phyloP scores from a whole-genome alignment of 1,140 invertebrate species.

The Bombus huntii region DNA sequence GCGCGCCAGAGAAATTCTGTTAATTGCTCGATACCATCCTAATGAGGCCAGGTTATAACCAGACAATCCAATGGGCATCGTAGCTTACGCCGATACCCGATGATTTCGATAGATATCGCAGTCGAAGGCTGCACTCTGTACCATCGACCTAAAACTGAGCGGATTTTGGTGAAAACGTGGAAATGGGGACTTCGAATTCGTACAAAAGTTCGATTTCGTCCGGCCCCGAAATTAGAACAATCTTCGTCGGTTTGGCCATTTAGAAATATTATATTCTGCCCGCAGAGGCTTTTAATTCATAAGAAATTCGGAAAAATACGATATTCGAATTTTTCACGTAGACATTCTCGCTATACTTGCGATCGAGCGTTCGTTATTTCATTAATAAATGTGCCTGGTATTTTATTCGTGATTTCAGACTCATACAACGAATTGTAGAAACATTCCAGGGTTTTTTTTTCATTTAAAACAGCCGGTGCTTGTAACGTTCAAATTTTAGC shows the following conservation, averaged over 20 bases:
- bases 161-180: background rate
- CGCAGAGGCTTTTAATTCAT: no score
- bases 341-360: no score
- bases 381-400: background rate
- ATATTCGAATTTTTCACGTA: background rate
- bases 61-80: background rate
- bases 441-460: background rate
- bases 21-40: slow-evolving; percentile 41
- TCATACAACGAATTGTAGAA: background rate
- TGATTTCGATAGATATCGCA: slow-evolving; percentile 31
- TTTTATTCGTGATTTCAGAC: background rate
- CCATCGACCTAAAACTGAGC: background rate
- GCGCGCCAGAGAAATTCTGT: slow-evolving; percentile 32
- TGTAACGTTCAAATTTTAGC: background rate
- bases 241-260: background rate
- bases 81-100: background rate
- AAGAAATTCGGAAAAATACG: background rate
- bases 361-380: background rate
- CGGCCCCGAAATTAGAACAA: background rate
- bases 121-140: background rate
- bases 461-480: background rate
- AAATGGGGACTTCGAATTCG: no score
- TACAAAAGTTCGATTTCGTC: background rate
- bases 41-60: slow-evolving; percentile 26
- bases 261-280: background rate